A percentile compares a stretch with the other conserved stretches of the same genome.
Conservation (phyloP, 2,113 vertebrate species). For the Eclectus roratus region DNA sequence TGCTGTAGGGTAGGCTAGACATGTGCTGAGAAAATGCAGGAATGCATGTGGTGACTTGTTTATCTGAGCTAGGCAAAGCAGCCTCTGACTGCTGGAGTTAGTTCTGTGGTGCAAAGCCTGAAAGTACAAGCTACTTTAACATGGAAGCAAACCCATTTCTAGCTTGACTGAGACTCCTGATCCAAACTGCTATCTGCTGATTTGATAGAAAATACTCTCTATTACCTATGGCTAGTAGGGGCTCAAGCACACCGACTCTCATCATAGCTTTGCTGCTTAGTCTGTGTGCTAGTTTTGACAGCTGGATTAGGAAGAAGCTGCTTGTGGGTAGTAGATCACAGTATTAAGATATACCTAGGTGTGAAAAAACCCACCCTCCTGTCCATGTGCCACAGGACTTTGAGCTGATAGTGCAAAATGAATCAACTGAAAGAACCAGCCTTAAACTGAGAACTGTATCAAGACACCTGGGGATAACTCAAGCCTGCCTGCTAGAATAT, state of each 20-base stretch:
- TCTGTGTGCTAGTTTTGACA: neutral
- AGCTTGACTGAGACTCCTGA: neutral
- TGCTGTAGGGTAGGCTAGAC: neutral
- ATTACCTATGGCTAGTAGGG: neutral
- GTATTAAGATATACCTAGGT: neutral
- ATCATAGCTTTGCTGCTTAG: neutral
- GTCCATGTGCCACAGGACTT: neutral
- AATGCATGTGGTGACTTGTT: neutral
- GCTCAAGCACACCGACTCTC: neutral
- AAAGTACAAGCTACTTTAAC: neutral
- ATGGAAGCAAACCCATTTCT: neutral
- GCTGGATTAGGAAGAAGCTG: neutral
- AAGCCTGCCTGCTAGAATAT: neutral
- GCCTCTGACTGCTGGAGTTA: neutral
- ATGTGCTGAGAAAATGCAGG: neutral
- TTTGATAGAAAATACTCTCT: neutral
- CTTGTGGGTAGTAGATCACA: neutral
- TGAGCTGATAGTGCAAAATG: neutral
- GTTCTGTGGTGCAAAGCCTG: neutral
- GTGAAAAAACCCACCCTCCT: neutral
- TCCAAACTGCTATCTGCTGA: neutral
- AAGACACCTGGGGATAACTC: neutral
- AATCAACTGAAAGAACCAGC: neutral
- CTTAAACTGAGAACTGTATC: neutral
- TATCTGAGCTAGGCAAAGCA: neutral